A percentile compares a stretch with the other conserved stretches of the same genome.
Conservation (phyloP, 2,113 vertebrate species). For the Petromus typicus region DNA sequence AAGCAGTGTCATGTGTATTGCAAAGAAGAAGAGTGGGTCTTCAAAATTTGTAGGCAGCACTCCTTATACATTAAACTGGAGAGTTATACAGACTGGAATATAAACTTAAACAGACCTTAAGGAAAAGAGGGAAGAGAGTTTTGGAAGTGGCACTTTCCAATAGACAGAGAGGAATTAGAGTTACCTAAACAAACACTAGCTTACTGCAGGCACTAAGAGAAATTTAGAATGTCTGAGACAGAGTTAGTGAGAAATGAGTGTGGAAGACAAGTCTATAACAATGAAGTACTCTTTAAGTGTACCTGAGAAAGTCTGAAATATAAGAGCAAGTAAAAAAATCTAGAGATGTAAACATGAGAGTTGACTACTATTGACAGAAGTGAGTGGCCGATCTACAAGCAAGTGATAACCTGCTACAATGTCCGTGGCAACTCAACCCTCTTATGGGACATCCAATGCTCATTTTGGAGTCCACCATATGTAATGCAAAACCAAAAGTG, state of each 20-base stretch:
- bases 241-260: neutral
- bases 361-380: neutral
- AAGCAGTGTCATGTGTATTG: neutral
- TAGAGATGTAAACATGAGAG: neutral
- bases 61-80: neutral
- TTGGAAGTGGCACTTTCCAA: neutral
- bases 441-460: rapidly evolving
- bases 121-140: neutral
- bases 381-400: rapidly evolving
- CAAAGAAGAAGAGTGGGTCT: neutral
- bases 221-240: neutral
- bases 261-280: neutral
- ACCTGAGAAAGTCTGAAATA: neutral
- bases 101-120: neutral
- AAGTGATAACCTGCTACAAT: neutral
- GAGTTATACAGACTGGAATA: neutral
- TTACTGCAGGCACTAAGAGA: neutral
- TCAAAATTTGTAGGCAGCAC: neutral
- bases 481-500: neutral
- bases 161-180: neutral
- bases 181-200: neutral
- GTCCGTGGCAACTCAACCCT: neutral
- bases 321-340: neutral
- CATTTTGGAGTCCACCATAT: neutral
- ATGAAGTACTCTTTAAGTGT: neutral